Conservation (phyloP, 30 jellyfish, hydroid and myxozoan species). For the Aurelia coerulea region DNA sequence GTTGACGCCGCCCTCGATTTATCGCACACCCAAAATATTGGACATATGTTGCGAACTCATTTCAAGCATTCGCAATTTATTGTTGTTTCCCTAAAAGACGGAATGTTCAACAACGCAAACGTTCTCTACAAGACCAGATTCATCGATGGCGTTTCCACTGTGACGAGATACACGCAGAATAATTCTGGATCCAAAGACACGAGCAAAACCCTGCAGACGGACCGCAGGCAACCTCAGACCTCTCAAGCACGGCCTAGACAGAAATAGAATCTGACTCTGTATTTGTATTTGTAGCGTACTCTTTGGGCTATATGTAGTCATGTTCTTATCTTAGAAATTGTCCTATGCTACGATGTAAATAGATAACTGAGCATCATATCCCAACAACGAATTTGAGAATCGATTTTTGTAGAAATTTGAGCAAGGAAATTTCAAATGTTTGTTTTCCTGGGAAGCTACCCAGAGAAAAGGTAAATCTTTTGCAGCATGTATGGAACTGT, state of each 20-base stretch:
- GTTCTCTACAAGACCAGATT: constrained; percentile 96
- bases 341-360: too few species aligned
- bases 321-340: too few species aligned
- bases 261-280: too few species aligned
- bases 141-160: constrained; percentile 98
- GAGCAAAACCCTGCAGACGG: constrained; percentile 19
- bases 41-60: constrained; percentile 96
- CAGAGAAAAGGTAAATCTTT: too few species aligned
- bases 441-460: too few species aligned
- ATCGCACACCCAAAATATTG: constrained; percentile 99
- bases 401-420: too few species aligned
- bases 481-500: too few species aligned
- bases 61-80: constrained; percentile 97
- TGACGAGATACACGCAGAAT: constrained; percentile 87
- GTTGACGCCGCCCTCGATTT: constrained; percentile 99
- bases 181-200: constrained; percentile 36
- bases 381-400: too few species aligned
- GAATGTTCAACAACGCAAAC: constrained; percentile 98
- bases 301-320: too few species aligned
- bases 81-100: constrained; percentile 98
- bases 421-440: too few species aligned
- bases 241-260: not conserved
- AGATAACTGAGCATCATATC: too few species aligned
- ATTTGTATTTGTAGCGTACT: too few species aligned
- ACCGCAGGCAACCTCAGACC: constrained; percentile 45